Evolutionary conservation across 2,113 vertebrate genomes (phyloP).

Genomic region (Hepsetus odoe): DNA sequence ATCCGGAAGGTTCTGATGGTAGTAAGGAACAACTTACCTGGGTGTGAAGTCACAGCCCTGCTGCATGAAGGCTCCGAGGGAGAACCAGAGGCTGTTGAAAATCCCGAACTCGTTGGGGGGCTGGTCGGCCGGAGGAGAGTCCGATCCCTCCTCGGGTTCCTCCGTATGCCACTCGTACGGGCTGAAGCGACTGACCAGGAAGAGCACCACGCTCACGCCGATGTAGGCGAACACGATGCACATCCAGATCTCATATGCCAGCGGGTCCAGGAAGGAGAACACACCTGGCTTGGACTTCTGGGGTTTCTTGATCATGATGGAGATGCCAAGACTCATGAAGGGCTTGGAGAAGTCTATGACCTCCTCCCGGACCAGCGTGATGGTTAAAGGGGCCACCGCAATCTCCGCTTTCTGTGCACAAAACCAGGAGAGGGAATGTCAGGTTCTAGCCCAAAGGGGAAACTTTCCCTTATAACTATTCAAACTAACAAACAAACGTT

Average conservation of each 20-base stretch:
- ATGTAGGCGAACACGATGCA: slow-evolving; percentile 99
- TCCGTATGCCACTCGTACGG: slow-evolving; percentile 98
- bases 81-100: slow-evolving; percentile 99
- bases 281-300: slow-evolving; percentile 99
- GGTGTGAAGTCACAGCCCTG: slow-evolving; percentile 99
- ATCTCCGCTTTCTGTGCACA: slow-evolving; percentile 94
- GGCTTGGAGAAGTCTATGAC: slow-evolving; percentile 99
- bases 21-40: too few relatives aligned
- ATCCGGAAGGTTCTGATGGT: too few relatives aligned
- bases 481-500: too few relatives aligned
- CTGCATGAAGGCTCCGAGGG: slow-evolving; percentile 99
- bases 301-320: slow-evolving; percentile 99
- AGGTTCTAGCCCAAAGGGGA: neutral
- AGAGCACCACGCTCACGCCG: slow-evolving; percentile 98
- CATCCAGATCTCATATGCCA: slow-evolving; percentile 99
- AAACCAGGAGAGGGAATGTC: neutral
- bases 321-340: slow-evolving; percentile 99
- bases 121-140: slow-evolving; percentile 89
- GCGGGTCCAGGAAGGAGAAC: slow-evolving; percentile 97
- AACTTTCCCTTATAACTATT: too few relatives aligned
- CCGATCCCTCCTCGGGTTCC: slow-evolving; percentile 92
- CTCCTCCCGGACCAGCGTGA: slow-evolving; percentile 97
- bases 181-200: slow-evolving; percentile 98
- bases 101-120: slow-evolving; percentile 99
- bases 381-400: slow-evolving; percentile 96